Evolutionary conservation across 2,888 invertebrate genomes (phyloP).

Genomic region (Scrobipalpa costella): DNA sequence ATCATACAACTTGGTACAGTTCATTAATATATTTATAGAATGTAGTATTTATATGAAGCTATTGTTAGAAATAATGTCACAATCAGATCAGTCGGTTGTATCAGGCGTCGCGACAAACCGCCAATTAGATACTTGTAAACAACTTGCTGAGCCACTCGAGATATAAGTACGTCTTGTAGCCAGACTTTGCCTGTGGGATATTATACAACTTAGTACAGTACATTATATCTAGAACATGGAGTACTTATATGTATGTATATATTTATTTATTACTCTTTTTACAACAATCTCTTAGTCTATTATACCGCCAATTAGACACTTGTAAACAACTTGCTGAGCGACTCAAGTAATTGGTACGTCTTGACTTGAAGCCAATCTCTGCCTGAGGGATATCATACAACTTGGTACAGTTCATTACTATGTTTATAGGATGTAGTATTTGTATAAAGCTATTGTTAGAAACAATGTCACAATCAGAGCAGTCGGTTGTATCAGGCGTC

Average conservation of each 20-base stretch:
- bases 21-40: no score
- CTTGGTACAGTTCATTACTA: no score
- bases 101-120: conserved; percentile 24
- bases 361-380: conserved; percentile 10
- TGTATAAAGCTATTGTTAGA: conserved; percentile 13
- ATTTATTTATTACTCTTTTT: no score
- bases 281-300: no score
- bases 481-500: background rate
- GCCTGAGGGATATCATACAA: conserved; percentile 32
- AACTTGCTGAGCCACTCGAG: conserved; percentile 21
- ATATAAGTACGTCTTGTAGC: conserved; percentile 10
- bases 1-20: conserved; percentile 31
- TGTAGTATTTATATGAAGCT: no score
- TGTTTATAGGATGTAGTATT: no score
- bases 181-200: conserved; percentile 28
- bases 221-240: no score
- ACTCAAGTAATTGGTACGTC: conserved; percentile 13
- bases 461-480: conserved; percentile 20
- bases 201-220: conserved; percentile 36
- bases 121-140: conserved; percentile 27
- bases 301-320: conserved; percentile 30
- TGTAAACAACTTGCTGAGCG: conserved; percentile 18
- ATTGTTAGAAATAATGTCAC: conserved; percentile 21
- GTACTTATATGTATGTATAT: no score
- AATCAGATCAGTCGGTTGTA: background rate